Evolutionary conservation across 64 coral and sea anemone genomes (phyloP).

Genomic region (Stichodactyla mertensii): DNA sequence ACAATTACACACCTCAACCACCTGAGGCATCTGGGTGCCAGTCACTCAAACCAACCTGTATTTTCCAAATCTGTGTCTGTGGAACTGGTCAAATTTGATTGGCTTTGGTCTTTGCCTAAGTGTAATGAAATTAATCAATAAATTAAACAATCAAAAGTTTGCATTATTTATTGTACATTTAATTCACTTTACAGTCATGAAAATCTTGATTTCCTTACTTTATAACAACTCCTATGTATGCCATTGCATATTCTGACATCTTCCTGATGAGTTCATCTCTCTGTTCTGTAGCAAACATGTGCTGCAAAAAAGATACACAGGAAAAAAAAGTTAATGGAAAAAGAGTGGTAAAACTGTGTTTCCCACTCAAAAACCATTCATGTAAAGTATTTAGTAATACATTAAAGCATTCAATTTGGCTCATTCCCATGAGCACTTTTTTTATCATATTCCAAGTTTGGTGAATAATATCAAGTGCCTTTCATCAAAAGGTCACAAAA

Average conservation of each 20-base stretch:
- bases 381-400: too few species aligned
- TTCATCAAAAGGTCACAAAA: too few species aligned
- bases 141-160: neutral
- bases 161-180: neutral
- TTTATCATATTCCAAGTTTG: too few species aligned
- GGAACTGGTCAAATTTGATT: conserved; percentile 84
- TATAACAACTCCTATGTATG: conserved; percentile 68
- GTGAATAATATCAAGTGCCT: too few species aligned
- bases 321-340: neutral
- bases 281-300: conserved; percentile 81
- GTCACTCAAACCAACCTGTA: conserved; percentile 54
- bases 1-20: too few species aligned
- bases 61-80: conserved; percentile 99
- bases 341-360: too few species aligned
- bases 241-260: conserved; percentile 84
- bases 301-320: conserved; percentile 30
- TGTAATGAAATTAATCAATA: neutral
- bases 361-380: too few species aligned
- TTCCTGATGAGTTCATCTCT: conserved; percentile 89
- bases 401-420: too few species aligned
- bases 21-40: too few species aligned
- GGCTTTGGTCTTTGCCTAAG: conserved; percentile 86
- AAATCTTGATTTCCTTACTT: conserved; percentile 49
- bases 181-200: neutral
- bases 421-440: too few species aligned